Conservation (phyloP, 37 sponge, comb jelly and placozoan genomes). For the Beroe forskalii region DNA sequence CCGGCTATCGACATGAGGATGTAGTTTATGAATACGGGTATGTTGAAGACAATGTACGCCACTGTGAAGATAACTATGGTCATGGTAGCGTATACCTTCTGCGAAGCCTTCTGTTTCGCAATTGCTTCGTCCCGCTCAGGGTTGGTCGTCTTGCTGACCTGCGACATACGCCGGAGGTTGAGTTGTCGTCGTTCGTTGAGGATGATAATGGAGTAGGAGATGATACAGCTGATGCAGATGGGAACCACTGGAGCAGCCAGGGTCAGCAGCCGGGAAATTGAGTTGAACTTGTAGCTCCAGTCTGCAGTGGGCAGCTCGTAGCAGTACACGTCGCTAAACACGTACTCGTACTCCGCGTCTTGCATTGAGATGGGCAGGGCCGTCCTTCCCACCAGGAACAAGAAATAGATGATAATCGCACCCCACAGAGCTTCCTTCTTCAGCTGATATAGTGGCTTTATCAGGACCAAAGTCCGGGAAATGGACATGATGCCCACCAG, state of each 20-base stretch:
- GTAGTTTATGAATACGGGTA: conserved; percentile 44
- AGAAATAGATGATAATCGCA: neutral
- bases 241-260: conserved; percentile 41
- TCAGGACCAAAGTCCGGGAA: conserved; percentile 19
- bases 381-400: neutral
- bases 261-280: conserved; percentile 15
- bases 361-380: neutral
- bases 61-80: conserved; percentile 32
- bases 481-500: conserved; percentile 51
- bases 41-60: conserved; percentile 22
- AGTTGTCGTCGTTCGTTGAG: conserved; percentile 4
- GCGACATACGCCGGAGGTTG: neutral
- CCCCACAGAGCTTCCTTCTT: neutral
- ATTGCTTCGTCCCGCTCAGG: neutral
- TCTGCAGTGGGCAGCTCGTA: conserved; percentile 42
- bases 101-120: neutral
- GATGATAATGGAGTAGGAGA: neutral
- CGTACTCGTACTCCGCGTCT: conserved; percentile 13
- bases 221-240: conserved; percentile 35
- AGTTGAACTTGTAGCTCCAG: conserved; percentile 56
- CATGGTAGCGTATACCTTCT: neutral
- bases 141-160: neutral
- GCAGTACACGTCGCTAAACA: conserved; percentile 42
- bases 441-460: conserved; percentile 11
- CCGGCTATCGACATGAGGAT: conserved; percentile 42